Evolutionary conservation across 2,888 invertebrate genomes (phyloP), one percentile per base, ranked within the genome.

Genomic region (Drosophila histrio): DNA sequence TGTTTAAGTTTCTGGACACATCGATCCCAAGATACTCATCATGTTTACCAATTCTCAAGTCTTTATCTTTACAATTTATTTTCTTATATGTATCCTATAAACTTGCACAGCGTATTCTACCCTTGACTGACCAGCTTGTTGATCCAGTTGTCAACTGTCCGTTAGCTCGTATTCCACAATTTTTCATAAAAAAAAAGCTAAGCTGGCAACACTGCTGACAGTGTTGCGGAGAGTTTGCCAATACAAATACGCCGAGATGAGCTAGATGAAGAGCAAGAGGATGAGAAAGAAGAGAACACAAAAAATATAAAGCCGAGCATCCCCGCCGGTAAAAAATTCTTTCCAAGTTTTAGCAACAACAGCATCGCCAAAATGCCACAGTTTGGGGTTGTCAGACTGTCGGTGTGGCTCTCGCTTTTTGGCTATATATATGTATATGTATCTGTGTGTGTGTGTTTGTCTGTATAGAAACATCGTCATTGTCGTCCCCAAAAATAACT

Each of bases 401-500:
- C 41, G 34, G 32, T 36, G 38, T 44, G 21, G 32, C 30, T n/a
- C n/a, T 44, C 13, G 32, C 30, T n/a, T 9, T 30, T 13, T 21
- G 26, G 11, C 22, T 39, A 8, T 47, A n/a, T 49, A 4, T 36
- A 8, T 47, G 15, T 34, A 8, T 36, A 8, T 36, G 7, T 50
- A 7, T 26, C 8, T 38, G 9, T 30, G 13, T 50, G 13, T 47
- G 19, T 19, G 17, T 44, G 11, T 53, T 32, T 36, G 22, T 39
- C 43, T 71, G 53, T 57, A 54, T 46, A 34, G 44, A 28, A 71
- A 58, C 77, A 61, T 58, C 64, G 64, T 59, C 50, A 56, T 44
- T 76, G 60, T 52, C 69, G 77, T 76, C 47, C 77, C 83, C 86
- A 86, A 86, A 80, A 82, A 86, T 80, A 80, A 83, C 80, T 80